These are phyloP conservation scores for Actinemys pallida DNA, from an alignment of 2,113 vertebrate genomes.

Conservation along the genomic window DNA sequence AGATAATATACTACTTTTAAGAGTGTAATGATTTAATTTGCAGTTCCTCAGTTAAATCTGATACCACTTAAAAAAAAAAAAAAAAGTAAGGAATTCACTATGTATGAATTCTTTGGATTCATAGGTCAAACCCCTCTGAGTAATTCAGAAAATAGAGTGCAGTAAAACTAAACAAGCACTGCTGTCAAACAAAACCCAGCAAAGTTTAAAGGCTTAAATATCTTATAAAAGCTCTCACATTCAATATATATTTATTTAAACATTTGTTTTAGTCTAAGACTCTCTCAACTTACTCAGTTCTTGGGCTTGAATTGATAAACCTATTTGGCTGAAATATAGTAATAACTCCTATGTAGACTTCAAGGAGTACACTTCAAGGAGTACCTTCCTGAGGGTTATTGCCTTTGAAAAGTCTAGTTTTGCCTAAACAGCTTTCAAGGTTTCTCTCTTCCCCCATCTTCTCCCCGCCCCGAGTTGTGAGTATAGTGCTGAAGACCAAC, in stretches of 20 bases:
- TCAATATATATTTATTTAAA: not conserved
- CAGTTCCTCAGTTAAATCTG: not conserved
- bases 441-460: not conserved
- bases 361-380: not conserved
- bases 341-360: not conserved
- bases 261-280: not conserved
- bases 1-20: not conserved
- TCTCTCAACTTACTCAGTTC: not conserved
- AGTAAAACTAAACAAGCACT: not conserved
- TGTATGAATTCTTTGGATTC: conserved; percentile 18
- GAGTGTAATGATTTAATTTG: not conserved
- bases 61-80: not conserved
- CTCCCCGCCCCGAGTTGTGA: not conserved
- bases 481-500: conserved; percentile 59
- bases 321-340: not conserved
- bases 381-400: not conserved
- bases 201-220: not conserved
- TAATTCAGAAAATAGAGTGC: not conserved
- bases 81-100: not conserved
- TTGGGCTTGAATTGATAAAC: conserved; percentile 15
- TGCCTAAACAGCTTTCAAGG: conserved; percentile 26
- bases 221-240: not conserved
- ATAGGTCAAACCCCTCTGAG: not conserved
- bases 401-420: not conserved
- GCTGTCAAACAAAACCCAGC: not conserved